These are phyloP conservation scores for Aegithalos caudatus DNA, from an alignment of 2,113 vertebrate genomes.

Conservation along the genomic window DNA sequence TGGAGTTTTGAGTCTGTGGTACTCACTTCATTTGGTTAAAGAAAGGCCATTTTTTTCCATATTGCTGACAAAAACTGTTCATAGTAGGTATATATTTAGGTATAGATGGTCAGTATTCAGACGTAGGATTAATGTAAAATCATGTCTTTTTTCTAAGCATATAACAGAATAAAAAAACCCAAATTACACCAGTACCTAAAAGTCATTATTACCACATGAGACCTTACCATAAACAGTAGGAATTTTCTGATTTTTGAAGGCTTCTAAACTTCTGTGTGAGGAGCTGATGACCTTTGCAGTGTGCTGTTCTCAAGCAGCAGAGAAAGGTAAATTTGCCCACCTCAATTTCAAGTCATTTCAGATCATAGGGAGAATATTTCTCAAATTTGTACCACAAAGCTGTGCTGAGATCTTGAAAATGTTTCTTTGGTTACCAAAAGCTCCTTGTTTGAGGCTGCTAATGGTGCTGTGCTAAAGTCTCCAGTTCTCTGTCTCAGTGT, in stretches of 20 bases:
- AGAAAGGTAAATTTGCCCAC: background rate
- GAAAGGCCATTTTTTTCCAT: background rate
- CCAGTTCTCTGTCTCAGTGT: background rate
- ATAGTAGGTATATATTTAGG: background rate
- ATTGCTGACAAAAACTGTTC: background rate
- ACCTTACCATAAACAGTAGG: background rate
- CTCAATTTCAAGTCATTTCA: background rate
- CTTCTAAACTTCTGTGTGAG: background rate
- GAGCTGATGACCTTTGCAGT: background rate
- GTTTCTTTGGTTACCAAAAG: background rate
- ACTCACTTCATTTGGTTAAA: background rate
- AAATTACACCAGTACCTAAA: background rate
- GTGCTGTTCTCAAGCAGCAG: background rate
- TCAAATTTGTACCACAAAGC: background rate
- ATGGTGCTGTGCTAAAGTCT: background rate
- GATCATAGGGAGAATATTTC: background rate
- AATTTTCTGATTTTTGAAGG: background rate
- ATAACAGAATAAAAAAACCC: rapidly evolving
- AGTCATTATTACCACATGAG: background rate
- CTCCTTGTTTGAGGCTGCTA: background rate
- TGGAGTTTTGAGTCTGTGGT: background rate
- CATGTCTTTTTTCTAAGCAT: background rate
- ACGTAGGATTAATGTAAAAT: background rate
- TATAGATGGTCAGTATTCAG: background rate
- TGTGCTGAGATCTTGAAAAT: background rate